Evolutionary conservation across 2,888 invertebrate genomes (phyloP).

Genomic region (Trichopria drosophilae): DNA sequence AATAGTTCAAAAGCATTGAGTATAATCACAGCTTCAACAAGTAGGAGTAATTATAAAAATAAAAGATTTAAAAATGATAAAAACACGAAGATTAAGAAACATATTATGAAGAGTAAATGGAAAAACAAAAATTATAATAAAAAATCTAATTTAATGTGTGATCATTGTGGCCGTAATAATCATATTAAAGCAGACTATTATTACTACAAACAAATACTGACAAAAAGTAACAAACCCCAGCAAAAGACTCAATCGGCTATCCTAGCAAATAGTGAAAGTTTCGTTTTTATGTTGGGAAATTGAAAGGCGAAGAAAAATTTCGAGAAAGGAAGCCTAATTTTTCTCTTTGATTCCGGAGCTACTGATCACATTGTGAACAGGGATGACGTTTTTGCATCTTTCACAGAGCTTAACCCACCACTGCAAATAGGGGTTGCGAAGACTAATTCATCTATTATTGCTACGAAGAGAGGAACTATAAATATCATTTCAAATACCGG

Average conservation of each 20-base stretch:
- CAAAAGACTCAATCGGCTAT: neutral
- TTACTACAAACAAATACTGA: neutral
- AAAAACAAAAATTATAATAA: constrained; percentile 3
- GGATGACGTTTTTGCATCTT: constrained; percentile 17
- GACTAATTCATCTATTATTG: constrained; percentile 20
- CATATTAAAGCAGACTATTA: neutral
- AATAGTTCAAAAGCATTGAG: constrained; percentile 2
- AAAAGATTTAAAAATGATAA: neutral
- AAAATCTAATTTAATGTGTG: neutral
- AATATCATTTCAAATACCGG: no score
- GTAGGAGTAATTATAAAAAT: neutral
- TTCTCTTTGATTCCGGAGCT: constrained; percentile 36
- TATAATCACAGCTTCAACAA: neutral
- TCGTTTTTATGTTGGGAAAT: constrained; percentile 26
- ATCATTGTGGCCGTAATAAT: neutral
- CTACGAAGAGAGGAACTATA: constrained; percentile 26
- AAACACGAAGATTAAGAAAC: neutral
- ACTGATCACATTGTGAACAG: constrained; percentile 35
- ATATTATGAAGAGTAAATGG: neutral
- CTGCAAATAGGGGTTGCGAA: constrained; percentile 30
- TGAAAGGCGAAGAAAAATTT: neutral
- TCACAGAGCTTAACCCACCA: constrained; percentile 14
- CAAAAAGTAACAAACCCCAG: neutral
- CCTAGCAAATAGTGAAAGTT: neutral
- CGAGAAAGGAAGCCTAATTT: constrained; percentile 11